Percentiles rank a stretch among this genome's conserved stretches.
Conservation (phyloP, 2,113 vertebrate genomes). For the Isurus oxyrinchus region DNA sequence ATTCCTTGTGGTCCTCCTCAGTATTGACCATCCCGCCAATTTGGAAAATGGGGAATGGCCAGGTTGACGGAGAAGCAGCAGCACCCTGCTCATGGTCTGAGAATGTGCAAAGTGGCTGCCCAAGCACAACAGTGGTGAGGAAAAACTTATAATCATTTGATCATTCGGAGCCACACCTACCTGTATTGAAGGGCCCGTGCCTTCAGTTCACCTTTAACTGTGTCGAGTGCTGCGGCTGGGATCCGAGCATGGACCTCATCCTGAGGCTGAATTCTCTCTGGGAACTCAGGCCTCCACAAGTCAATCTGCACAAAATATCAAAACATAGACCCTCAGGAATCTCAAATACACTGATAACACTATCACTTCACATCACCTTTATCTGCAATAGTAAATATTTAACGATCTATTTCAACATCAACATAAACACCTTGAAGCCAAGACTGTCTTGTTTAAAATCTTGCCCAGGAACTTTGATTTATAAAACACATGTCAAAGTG, state of each 20-base stretch:
- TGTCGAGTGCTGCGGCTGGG: slow-evolving; percentile 40
- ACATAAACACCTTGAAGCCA: background rate
- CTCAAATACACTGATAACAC: background rate
- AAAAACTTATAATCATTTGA: slow-evolving; percentile 37
- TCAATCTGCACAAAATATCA: slow-evolving; percentile 45
- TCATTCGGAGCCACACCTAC: slow-evolving; percentile 36
- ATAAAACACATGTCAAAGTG: background rate
- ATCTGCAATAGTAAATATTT: background rate
- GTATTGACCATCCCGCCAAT: too few species aligned
- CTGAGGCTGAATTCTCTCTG: slow-evolving; percentile 43
- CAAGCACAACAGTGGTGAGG: slow-evolving; percentile 29
- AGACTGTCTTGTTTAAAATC: background rate
- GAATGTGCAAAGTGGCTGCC: slow-evolving; percentile 39
- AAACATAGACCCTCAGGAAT: slow-evolving; percentile 35
- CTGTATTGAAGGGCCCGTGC: slow-evolving; percentile 39
- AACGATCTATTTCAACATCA: background rate
- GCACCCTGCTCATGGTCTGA: background rate
- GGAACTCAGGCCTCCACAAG: slow-evolving; percentile 44
- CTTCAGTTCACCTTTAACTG: slow-evolving; percentile 43
- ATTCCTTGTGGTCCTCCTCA: too few species aligned
- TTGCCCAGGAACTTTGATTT: background rate
- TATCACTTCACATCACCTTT: background rate
- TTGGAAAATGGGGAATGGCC: background rate
- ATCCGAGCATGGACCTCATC: slow-evolving; percentile 41
- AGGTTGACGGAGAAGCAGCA: slow-evolving; percentile 38